These are phyloP conservation scores for Hippocampus barbouri DNA, from an alignment of 2,113 vertebrate species.

Conservation along the genomic window DNA sequence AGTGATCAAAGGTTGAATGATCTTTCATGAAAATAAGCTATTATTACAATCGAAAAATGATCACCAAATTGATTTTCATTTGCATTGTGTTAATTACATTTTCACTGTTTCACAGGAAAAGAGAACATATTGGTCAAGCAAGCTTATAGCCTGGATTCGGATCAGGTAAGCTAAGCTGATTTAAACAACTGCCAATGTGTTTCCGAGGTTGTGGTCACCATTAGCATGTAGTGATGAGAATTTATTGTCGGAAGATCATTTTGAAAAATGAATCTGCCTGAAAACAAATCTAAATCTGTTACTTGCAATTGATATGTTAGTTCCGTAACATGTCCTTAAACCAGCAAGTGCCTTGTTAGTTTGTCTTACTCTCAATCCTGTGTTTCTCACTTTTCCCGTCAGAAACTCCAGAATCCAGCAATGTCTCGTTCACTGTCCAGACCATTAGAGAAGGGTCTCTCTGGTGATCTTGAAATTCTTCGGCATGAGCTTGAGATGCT, in stretches of 20 bases:
- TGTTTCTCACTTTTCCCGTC: neutral
- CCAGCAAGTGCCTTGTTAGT: neutral
- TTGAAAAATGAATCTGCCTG: neutral
- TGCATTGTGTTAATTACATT: constrained; percentile 1
- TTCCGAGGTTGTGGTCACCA: neutral
- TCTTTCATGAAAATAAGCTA: neutral
- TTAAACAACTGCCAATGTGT: neutral
- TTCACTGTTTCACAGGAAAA: constrained; percentile 76
- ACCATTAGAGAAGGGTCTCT: constrained; percentile 75
- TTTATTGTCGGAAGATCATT: neutral
- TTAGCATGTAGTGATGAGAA: neutral
- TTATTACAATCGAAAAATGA: neutral
- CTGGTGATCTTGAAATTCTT: constrained; percentile 72
- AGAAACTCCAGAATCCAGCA: constrained; percentile 57
- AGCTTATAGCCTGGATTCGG: constrained; percentile 75
- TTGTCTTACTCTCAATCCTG: neutral
- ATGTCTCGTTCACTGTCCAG: constrained; percentile 76
- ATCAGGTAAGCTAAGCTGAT: constrained; percentile 74
- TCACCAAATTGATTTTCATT: neutral
- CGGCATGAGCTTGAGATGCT: constrained; percentile 76
- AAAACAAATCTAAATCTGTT: neutral
- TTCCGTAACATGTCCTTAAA: neutral
- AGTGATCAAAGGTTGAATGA: constrained; percentile 72
- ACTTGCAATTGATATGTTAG: neutral
- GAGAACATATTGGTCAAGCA: constrained; percentile 84